Evolutionary conservation across 2,797 vertebrate species (phyloP), one percentile per base, ranked within the genome.

Genomic region (Tokudaia muenninki): DNA sequence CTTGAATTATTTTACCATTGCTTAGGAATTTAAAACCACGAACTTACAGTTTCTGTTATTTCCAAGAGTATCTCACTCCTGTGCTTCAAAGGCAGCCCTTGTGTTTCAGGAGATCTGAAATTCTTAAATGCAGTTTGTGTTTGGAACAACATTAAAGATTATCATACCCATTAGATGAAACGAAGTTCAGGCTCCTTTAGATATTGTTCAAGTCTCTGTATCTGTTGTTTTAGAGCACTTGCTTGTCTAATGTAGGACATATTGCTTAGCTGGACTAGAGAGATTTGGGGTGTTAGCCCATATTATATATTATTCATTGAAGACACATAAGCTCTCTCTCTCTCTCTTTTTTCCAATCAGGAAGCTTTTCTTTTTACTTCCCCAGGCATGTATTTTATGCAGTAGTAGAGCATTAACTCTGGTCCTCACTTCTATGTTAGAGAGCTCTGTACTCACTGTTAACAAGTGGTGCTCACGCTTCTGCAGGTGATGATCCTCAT

Each of bases 401-500:
- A 37, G 82, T 82, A 82, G 3, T n/a, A 59, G 59, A 44, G 1
- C 47, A 13, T 47, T 92, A 78, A 72, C 16, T 55, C 16, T 65
- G 81, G 26, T 22, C 7, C 10, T 78, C 26, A 94, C 2, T 91
- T 87, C 50, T 2, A 17, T 34, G 52, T 22, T 26, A 13, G 6
- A 37, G 13, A 59, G 52, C 26, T 78, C 50, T 21, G 74, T 83
- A 21, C 31, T 90, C 63, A 70, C 34, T 88, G 72, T 44, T 96
- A 89, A 95, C 89, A 92, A 7, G 8, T 57, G 52, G 34, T 77
- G 26, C 84, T 88, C 34, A 24, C 92, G 95, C 31, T 96, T 97
- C 98, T 98, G 87, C 97, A 99, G 99, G 99, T 99, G 79, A 98
- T 99, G 99, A 99, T 99, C 98, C 98, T 99, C 90, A 99, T 99